A percentile compares a stretch with the other conserved stretches of the same genome.
These are phyloP conservation scores for Ammodytes dubius DNA, from an alignment of 2,113 vertebrate genomes.

Conservation along the genomic window DNA sequence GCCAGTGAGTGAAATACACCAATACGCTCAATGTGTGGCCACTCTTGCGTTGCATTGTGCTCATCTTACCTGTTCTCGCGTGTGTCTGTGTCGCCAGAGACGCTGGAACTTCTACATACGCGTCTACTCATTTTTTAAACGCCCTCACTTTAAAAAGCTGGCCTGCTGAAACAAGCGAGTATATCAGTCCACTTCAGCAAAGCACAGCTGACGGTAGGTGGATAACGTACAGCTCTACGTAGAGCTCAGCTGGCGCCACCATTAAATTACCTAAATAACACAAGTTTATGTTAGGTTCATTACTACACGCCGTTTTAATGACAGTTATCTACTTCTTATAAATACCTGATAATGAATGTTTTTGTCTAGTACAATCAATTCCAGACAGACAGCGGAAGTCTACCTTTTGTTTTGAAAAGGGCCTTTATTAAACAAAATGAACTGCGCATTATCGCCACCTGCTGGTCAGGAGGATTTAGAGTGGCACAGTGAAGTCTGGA, in stretches of 20 bases:
- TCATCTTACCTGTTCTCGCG: conserved; percentile 67
- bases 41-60: not conserved
- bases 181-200: too few relatives aligned
- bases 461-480: not conserved
- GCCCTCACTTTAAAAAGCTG: too few relatives aligned
- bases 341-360: too few relatives aligned
- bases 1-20: not conserved
- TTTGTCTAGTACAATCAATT: not conserved
- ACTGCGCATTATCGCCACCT: conserved; percentile 6
- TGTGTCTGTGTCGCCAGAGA: not conserved
- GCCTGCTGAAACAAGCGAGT: too few relatives aligned
- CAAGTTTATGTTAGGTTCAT: too few relatives aligned
- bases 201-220: too few relatives aligned
- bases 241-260: too few relatives aligned
- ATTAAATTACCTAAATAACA: too few relatives aligned
- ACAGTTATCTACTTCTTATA: not conserved
- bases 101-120: too few relatives aligned
- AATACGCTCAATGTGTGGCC: not conserved
- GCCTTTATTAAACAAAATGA: not conserved
- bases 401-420: not conserved
- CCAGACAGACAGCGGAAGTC: not conserved
- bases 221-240: too few relatives aligned
- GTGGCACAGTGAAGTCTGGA: not conserved
- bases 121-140: too few relatives aligned
- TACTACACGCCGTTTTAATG: not conserved